phyloP scores from a whole-genome alignment of 2,797 vertebrate species.

The Macrochelys suwanniensis region DNA sequence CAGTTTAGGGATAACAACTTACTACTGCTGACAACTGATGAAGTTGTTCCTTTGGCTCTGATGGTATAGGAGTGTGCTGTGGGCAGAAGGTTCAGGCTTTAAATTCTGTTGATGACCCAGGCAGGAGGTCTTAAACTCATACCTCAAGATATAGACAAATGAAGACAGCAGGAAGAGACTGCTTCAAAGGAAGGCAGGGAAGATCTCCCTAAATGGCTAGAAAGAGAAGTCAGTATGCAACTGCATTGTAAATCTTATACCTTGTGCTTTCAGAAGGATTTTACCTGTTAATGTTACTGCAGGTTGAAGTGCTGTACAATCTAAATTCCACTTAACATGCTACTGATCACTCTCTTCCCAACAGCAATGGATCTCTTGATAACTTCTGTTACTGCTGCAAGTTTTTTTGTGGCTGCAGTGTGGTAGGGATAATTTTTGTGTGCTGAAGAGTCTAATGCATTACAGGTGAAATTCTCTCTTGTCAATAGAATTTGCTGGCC shows the following conservation, averaged over 20 bases:
- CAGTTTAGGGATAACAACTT: no score
- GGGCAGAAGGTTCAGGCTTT: not conserved
- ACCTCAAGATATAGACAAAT: not conserved
- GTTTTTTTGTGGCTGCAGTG: not conserved
- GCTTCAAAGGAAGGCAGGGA: no score
- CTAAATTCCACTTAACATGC: not conserved
- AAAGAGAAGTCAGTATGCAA: not conserved
- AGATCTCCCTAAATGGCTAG: fast-evolving
- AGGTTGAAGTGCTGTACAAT: not conserved
- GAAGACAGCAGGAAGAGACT: not conserved
- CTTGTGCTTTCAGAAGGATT: not conserved
- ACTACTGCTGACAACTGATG: not conserved
- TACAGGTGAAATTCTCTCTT: not conserved
- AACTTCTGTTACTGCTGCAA: not conserved
- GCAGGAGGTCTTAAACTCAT: not conserved
- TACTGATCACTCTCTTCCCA: not conserved
- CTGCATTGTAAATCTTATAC: not conserved
- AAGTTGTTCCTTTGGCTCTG: not conserved
- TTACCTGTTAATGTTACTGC: not conserved
- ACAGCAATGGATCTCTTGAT: fast-evolving
- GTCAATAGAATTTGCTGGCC: not conserved
- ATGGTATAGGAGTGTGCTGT: not conserved
- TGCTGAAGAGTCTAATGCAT: not conserved
- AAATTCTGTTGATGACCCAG: fast-evolving
- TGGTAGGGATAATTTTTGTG: not conserved